Base-by-base conservation (phyloP, 2,888 invertebrate genomes). In the Eilema sororculum region DNA sequence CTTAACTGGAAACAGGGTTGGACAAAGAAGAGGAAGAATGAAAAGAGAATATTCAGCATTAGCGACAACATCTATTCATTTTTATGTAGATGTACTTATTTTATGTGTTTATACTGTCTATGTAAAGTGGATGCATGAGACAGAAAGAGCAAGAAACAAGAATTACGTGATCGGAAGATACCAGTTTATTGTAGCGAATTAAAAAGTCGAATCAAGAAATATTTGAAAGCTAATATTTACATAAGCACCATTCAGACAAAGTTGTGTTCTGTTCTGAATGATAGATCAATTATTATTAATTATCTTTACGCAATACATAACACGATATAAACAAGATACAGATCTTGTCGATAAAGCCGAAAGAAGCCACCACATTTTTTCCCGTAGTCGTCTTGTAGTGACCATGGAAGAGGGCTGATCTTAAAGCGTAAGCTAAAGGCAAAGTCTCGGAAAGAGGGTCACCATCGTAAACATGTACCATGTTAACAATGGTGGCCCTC, bases 191-290 rank as follows among this genome's bases (percentile, higher is more conserved):
- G 28, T 64, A n/a, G 25, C 28, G 28, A 58, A 58, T 58, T n/a
- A 10, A 62, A 41, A 41, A 59, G n/a, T 41, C 16, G 33, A 25
- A 28, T 58, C 28, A 25, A 62, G 20, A 56, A 67, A 68, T 41
- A 28, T 30, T 65, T 10, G 67, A 71, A 71, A 65, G 64, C 37
- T 25, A 60, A 65, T 64, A 71, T 65, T 68, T 68, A 63, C n/a
- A 28, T 68, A 68, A 68, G n/a, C 22, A 22, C 25, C 58, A 56
- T 68, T 63, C 37, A 41, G 12, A 30, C 22, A n/a, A 28, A 59
- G 4, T 20, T n/a, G 28, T 28, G 41, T 63, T 68, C 33, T 37
- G 30, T 56, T 30, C 57, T 25, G 25, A 60, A 56, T 68, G 25
- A 61, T 52, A 20, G 16, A 58, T 67, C 37, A 25, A 30, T 37